Base-by-base conservation (phyloP, 1,140 invertebrate species). In the Epicauta chinensis region DNA sequence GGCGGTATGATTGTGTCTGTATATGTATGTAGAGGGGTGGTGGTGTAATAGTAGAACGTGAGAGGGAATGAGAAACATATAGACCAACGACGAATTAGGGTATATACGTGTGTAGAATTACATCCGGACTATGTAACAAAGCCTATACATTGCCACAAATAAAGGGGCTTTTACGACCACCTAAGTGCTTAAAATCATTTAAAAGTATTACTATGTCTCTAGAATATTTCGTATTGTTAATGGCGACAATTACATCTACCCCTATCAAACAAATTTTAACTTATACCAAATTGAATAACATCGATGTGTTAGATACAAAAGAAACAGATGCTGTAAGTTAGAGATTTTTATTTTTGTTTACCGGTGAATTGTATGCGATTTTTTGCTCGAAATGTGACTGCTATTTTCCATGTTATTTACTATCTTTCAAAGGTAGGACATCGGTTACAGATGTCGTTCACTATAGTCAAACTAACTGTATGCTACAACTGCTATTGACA, bases 101-200 rank as follows among this genome's bases (percentile, higher is more conserved):
- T 35, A 40, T 35, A 40, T 49, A 49, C 46, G 46, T 49, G 46
- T 49, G 46, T 31, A 31, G 46, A 49, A 49, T 49, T 49, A 49
- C 37, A 36, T 49, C 36, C 37, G 46, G 46, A 49, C 45, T 48
- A 16, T 38, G 45, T 48, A 48, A 48, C 46, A 49, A 49, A 49
- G 46, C 46, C 46, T 49, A 47, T 38, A 49, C 46, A 49, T 31
- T 12, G 46, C 46, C 46, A 38, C 46, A 49, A 49, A 49, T 49
- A 49, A 49, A 29, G 13, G 46, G 46, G 36, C 37, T 49, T 49
- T 49, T 47, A 47, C 16, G 12, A 11, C 15, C 40, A 15, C 42
- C 36, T n/a, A 15, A 49, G 37, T 49, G 23, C 46, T 49, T 49
- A 49, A 49, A 49, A 49, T 49, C 46, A 49, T 49, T 49, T 49